Base-by-base conservation (phyloP, 2,113 vertebrate genomes). In the Pimephales promelas region DNA sequence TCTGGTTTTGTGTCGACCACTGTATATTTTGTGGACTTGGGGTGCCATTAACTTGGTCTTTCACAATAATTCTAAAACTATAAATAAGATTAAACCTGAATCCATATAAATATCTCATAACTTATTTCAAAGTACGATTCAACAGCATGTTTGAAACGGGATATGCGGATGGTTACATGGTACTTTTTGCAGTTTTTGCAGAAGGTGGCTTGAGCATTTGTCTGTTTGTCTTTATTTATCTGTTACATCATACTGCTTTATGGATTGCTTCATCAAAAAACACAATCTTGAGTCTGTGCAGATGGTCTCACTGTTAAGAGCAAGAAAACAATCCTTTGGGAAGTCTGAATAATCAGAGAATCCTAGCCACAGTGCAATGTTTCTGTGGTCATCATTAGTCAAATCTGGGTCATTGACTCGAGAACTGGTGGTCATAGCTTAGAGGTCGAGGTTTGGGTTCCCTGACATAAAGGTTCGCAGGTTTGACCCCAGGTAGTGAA, bases 271-370 rank as follows among this genome's bases (percentile, higher is more conserved):
- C 34, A 59, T 77, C 5, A 40, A 24, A 54, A 61, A 61, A 78
- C 22, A 59, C 54, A 26, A 3, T 59, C 54, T 49, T 24, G 54
- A 43, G 20, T 78, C 56, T 24, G 31, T 57, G 52, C 31, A 36
- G 28, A 77, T 10, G 9, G 54, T 61, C n/a, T 40, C 1, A 0
- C 14, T 61, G n/a, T 61, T 26, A 61, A 78, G 56, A 26, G 8
- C 34, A 61, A 7, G 36, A 78, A 61, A 13, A 71, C 18, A 57
- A 10, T 59, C 22, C 34, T 26, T 59, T 26, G 54, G 49, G 28
- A 34, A 34, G 31, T 24, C 22, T 61, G 74, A 77, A 75, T 75
- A 31, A 57, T 77, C 20, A 77, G 36, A 77, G 10, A 36, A 40
- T 3, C 1, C 52, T 77, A 57, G 74, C 20, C 34, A 45, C n/a